Evolutionary conservation across 2,888 invertebrate species (phyloP).

Genomic region (Acheta domesticus): DNA sequence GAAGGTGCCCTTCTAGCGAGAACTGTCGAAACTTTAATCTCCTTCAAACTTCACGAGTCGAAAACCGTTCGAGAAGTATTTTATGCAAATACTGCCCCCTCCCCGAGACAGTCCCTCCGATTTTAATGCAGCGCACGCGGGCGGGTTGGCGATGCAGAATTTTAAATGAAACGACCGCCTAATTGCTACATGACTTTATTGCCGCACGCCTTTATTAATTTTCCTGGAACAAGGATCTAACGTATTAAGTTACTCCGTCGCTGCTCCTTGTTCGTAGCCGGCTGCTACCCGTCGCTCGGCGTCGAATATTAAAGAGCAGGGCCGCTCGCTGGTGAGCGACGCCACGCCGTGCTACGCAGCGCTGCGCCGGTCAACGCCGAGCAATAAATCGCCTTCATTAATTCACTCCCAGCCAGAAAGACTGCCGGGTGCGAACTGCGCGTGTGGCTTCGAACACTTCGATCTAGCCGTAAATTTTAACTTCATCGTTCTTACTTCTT

Average conservation of each 20-base stretch:
- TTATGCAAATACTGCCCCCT: not conserved
- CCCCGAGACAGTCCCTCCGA: not conserved
- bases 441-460: too few species aligned
- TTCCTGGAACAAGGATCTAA: conserved; percentile 3
- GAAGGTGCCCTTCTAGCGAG: too few species aligned
- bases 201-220: conserved; percentile 8
- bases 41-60: too few species aligned
- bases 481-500: too few species aligned
- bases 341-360: too few species aligned
- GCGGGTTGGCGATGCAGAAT: not conserved
- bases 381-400: conserved; percentile 1
- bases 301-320: not conserved
- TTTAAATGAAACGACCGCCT: not conserved
- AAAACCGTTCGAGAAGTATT: not conserved
- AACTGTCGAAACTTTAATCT: too few species aligned
- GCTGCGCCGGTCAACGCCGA: not conserved
- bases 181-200: conserved; percentile 18
- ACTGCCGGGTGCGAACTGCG: too few species aligned
- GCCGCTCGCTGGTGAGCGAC: too few species aligned
- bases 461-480: too few species aligned
- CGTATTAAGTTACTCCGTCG: conserved; percentile 1
- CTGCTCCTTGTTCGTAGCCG: conserved; percentile 11
- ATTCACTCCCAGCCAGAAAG: not conserved
- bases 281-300: not conserved
- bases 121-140: not conserved